Evolutionary conservation across 2,888 invertebrate species (phyloP).

Genomic region (Pseudeuparius sepicola): DNA sequence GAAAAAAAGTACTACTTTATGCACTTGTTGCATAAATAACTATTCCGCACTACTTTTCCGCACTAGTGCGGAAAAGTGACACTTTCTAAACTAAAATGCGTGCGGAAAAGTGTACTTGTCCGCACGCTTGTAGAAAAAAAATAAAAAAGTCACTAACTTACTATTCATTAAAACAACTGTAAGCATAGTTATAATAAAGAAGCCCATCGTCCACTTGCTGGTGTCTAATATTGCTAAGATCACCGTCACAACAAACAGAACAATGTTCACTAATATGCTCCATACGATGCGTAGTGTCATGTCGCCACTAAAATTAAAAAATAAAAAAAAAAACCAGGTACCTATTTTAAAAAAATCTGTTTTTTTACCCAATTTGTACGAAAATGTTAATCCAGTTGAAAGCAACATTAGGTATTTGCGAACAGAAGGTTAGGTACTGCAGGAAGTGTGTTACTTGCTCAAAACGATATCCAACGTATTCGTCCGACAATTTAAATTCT

Average conservation of each 20-base stretch:
- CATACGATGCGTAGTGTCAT: slow-evolving; percentile 80
- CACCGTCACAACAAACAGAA: slow-evolving; percentile 73
- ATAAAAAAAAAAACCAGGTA: too few relatives aligned
- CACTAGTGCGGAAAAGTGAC: too few relatives aligned
- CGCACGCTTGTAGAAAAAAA: too few relatives aligned
- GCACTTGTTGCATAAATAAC: too few relatives aligned
- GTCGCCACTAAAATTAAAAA: slow-evolving; percentile 73
- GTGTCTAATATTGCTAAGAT: slow-evolving; percentile 84
- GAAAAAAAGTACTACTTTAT: too few relatives aligned
- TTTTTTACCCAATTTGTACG: slow-evolving; percentile 74
- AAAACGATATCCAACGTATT: slow-evolving; percentile 45
- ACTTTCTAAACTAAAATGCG: too few relatives aligned
- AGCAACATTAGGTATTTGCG: slow-evolving; percentile 88
- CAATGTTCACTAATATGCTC: slow-evolving; percentile 68
- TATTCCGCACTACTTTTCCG: too few relatives aligned
- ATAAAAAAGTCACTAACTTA: too few relatives aligned
- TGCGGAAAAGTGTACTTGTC: too few relatives aligned
- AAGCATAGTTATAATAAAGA: slow-evolving; percentile 82
- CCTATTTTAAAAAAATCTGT: too few relatives aligned
- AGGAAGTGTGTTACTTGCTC: slow-evolving; percentile 67
- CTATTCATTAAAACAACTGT: slow-evolving; percentile 78
- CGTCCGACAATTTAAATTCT: slow-evolving; percentile 64
- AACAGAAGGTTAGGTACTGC: slow-evolving; percentile 74
- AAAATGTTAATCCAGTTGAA: slow-evolving; percentile 95
- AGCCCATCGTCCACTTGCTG: slow-evolving; percentile 59